A percentile compares a stretch with the other conserved stretches of the same genome.
Evolutionary conservation across 2,113 vertebrate species (phyloP).

Genomic region (Anarrhichthys ocellatus): DNA sequence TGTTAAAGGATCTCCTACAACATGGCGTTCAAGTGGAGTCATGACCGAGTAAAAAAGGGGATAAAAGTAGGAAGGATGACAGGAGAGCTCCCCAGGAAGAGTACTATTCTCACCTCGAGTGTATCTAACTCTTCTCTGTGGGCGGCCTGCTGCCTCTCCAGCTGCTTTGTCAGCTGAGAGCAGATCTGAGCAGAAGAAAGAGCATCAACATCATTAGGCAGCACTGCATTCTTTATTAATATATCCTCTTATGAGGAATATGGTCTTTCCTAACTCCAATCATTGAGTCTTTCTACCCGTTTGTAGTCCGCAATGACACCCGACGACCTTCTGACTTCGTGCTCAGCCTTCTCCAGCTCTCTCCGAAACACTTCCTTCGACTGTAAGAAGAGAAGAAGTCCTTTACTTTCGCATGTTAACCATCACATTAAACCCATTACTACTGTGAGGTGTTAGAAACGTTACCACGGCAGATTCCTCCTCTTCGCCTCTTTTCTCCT

Average conservation of each 20-base stretch:
- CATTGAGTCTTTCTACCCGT: constrained; percentile 82
- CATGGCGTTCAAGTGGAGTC: neutral
- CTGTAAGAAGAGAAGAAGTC: constrained; percentile 70
- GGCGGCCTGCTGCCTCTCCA: constrained; percentile 89
- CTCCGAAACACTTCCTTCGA: constrained; percentile 92
- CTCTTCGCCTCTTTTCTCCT: constrained; percentile 65
- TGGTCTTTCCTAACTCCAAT: too few relatives aligned
- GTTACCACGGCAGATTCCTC: constrained; percentile 69
- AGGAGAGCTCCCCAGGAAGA: neutral
- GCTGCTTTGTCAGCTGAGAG: constrained; percentile 90
- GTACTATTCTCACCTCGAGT: constrained; percentile 84
- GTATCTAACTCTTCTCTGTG: constrained; percentile 89
- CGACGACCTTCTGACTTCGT: constrained; percentile 89
- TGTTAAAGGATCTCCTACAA: neutral
- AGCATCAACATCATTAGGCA: constrained; percentile 25
- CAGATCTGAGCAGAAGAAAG: constrained; percentile 88
- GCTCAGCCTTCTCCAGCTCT: constrained; percentile 92
- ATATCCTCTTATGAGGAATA: neutral
- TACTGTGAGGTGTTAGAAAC: neutral
- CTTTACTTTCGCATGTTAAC: neutral
- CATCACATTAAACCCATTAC: neutral
- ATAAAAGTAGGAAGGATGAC: constrained; percentile 17
- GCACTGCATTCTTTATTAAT: neutral
- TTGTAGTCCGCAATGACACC: constrained; percentile 94
- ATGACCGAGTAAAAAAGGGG: neutral